Evolutionary conservation across 2,888 invertebrate species (phyloP).

Genomic region (Teleogryllus oceanicus): DNA sequence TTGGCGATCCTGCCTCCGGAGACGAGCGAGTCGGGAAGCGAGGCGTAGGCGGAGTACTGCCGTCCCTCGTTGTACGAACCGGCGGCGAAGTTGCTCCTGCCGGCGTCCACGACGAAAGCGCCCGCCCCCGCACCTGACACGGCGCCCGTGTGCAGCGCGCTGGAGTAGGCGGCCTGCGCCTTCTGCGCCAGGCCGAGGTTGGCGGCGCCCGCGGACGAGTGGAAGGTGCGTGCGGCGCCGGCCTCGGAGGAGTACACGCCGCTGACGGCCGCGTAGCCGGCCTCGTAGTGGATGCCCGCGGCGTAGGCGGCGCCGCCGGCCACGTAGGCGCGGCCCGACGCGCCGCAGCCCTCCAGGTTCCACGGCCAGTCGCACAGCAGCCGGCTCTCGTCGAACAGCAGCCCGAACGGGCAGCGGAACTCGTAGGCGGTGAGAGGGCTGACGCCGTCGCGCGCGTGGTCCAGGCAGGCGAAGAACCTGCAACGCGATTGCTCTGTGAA

Average conservation of each 20-base stretch:
- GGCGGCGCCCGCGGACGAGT: neutral
- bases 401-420: slow-evolving; percentile 75
- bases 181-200: neutral
- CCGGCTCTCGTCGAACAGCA: slow-evolving; percentile 68
- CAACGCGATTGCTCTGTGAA: neutral
- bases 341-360: slow-evolving; percentile 55
- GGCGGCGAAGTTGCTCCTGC: neutral
- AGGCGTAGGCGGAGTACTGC: slow-evolving; percentile 42
- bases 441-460: slow-evolving; percentile 54
- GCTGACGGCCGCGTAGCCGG: slow-evolving; percentile 22
- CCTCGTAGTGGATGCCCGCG: neutral
- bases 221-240: neutral
- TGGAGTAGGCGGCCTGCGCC: neutral
- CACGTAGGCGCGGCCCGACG: slow-evolving; percentile 25
- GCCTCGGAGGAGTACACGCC: neutral
- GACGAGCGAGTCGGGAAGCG: slow-evolving; percentile 43
- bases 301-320: slow-evolving; percentile 20
- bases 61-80: slow-evolving; percentile 43
- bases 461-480: slow-evolving; percentile 71
- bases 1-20: slow-evolving; percentile 43
- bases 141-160: slow-evolving; percentile 46
- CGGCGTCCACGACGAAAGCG: slow-evolving; percentile 20
- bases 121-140: slow-evolving; percentile 44
- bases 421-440: slow-evolving; percentile 62
- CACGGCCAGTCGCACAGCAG: slow-evolving; percentile 78